A percentile compares a stretch with the other conserved stretches of the same genome.
These are phyloP conservation scores for Euclidia mi DNA, from an alignment of 2,888 invertebrate genomes.

Conservation along the genomic window DNA sequence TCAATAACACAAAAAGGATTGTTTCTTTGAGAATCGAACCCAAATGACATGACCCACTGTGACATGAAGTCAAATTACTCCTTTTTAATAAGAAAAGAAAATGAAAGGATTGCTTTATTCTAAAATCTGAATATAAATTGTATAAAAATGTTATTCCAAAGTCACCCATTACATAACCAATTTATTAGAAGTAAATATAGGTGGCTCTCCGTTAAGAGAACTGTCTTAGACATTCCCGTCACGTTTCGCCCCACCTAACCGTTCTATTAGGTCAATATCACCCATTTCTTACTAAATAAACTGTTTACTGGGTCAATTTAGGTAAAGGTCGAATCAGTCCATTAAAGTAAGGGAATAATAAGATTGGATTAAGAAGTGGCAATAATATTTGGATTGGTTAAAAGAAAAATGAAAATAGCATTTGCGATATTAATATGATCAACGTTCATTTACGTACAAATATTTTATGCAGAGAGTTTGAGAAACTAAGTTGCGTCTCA, in stretches of 20 bases:
- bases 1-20: too few species aligned
- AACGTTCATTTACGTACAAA: too few species aligned
- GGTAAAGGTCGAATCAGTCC: conserved; percentile 23
- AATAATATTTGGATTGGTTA: neutral
- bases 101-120: too few species aligned
- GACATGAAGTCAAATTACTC: too few species aligned
- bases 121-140: too few species aligned
- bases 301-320: conserved; percentile 30
- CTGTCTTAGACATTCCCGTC: conserved; percentile 25
- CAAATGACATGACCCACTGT: too few species aligned
- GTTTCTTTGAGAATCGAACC: too few species aligned
- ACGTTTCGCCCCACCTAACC: conserved; percentile 35
- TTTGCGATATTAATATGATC: too few species aligned
- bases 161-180: conserved; percentile 20
- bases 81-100: too few species aligned
- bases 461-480: too few species aligned
- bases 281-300: conserved; percentile 39
- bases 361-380: conserved; percentile 6
- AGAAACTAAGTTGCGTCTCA: too few species aligned
- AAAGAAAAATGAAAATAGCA: neutral
- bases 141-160: too few species aligned
- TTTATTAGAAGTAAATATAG: conserved; percentile 43
- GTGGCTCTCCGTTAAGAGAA: conserved; percentile 26
- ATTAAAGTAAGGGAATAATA: conserved; percentile 21
- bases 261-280: conserved; percentile 40